phyloP scores from a whole-genome alignment of 30 jellyfish, hydroid and myxozoan species.

The Catostylus mosaicus region DNA sequence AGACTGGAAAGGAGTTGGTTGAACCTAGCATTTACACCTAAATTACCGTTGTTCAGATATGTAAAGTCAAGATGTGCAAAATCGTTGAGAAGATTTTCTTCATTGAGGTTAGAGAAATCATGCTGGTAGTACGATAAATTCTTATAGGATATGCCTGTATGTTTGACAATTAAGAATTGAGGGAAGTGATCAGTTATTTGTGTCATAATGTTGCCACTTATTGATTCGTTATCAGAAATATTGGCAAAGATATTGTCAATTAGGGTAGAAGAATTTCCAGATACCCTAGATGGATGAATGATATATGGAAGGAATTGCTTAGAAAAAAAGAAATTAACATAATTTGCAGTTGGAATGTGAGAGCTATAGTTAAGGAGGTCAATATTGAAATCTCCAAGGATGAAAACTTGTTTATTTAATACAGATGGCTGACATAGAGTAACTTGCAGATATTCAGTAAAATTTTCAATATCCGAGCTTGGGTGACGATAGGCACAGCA shows the following conservation, averaged over 20 bases:
- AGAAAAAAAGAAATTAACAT: conserved; percentile 9
- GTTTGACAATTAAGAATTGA: conserved; percentile 42
- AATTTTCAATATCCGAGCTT: conserved; percentile 27
- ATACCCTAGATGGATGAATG: conserved; percentile 23
- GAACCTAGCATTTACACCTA: conserved; percentile 15
- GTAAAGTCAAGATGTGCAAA: conserved; percentile 46
- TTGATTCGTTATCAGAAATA: conserved; percentile 12
- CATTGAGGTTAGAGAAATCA: conserved; percentile 12
- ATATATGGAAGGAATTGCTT: conserved; percentile 10
- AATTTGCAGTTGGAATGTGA: conserved; percentile 3
- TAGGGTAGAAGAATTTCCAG: not conserved
- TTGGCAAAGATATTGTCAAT: conserved; percentile 38
- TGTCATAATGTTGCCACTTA: conserved; percentile 45
- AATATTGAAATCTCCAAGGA: conserved; percentile 51
- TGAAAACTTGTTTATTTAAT: conserved; percentile 6
- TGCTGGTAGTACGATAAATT: conserved; percentile 1
- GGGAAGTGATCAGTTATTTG: conserved; percentile 13
- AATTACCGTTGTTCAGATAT: conserved; percentile 31
- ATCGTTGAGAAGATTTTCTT: conserved; percentile 21
- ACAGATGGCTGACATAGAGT: conserved; percentile 22
- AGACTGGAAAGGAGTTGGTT: conserved; percentile 1
- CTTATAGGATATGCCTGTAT: conserved; percentile 1
- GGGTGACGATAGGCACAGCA: conserved; percentile 58
- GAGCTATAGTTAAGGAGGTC: conserved; percentile 38
- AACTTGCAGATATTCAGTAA: conserved; percentile 37